A percentile compares a stretch with the other conserved stretches of the same genome.
Evolutionary conservation across 1,140 invertebrate species (phyloP).

Genomic region (Diabrotica virgifera): DNA sequence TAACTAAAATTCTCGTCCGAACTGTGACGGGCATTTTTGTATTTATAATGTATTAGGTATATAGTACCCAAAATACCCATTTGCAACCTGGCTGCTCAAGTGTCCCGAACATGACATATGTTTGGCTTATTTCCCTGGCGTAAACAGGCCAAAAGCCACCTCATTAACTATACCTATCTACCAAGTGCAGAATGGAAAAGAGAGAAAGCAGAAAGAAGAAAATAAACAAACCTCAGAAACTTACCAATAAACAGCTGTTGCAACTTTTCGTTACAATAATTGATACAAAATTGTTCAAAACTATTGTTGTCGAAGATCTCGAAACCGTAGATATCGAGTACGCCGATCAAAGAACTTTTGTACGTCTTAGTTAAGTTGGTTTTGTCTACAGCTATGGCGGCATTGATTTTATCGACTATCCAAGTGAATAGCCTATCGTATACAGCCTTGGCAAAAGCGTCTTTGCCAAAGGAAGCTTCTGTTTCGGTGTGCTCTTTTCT

Average conservation of each 20-base stretch:
- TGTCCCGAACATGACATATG: no score
- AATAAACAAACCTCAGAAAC: constrained; percentile 31
- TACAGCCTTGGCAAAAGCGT: constrained; percentile 91
- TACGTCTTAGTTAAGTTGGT: constrained; percentile 55
- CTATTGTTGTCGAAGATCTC: constrained; percentile 95
- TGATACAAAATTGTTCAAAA: constrained; percentile 94
- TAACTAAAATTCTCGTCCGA: no score
- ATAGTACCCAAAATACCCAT: no score
- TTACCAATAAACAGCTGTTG: constrained; percentile 94
- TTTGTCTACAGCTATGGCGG: constrained; percentile 68
- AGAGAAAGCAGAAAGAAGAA: neutral
- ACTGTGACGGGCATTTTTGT: no score
- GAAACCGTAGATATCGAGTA: constrained; percentile 96
- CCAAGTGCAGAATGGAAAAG: neutral
- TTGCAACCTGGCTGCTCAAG: no score
- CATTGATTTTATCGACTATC: constrained; percentile 88
- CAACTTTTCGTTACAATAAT: constrained; percentile 96
- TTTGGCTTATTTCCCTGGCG: no score
- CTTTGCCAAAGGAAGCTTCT: constrained; percentile 86
- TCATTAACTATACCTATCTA: no score
- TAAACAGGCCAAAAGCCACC: no score
- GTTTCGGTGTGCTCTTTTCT: constrained; percentile 82
- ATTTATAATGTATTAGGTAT: no score
- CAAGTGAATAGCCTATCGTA: constrained; percentile 91
- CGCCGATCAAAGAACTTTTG: constrained; percentile 85